Evolutionary conservation across 1,140 invertebrate species (phyloP).

Genomic region (Drosophila bocqueti): DNA sequence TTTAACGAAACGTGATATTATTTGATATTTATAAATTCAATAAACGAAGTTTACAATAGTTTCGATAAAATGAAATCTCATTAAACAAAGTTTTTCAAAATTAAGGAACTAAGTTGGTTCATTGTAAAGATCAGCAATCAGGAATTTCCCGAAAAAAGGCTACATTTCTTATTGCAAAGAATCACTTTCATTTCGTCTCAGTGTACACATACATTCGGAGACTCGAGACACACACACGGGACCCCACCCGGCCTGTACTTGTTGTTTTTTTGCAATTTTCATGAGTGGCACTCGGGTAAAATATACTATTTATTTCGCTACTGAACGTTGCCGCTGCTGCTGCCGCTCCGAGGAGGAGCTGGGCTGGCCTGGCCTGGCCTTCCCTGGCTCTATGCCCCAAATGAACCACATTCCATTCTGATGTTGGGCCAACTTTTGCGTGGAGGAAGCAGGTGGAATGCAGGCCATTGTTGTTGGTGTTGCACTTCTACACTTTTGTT

Average conservation of each 20-base stretch:
- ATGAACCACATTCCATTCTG: slow-evolving; percentile 74
- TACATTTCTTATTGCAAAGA: too few relatives aligned
- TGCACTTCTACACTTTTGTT: slow-evolving; percentile 79
- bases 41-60: too few relatives aligned
- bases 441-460: slow-evolving; percentile 55
- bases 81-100: too few relatives aligned
- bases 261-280: slow-evolving; percentile 82
- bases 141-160: background rate
- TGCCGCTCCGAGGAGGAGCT: slow-evolving; percentile 18
- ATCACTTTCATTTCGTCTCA: background rate
- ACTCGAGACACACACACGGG: slow-evolving; percentile 36
- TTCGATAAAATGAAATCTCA: too few relatives aligned
- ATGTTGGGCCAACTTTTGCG: slow-evolving; percentile 75
- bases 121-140: background rate
- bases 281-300: slow-evolving; percentile 82
- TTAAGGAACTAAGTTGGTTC: background rate
- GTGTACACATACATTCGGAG: slow-evolving; percentile 18
- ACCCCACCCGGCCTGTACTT: slow-evolving; percentile 43
- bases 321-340: slow-evolving; percentile 23
- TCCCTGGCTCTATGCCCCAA: slow-evolving; percentile 55
- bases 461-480: slow-evolving; percentile 65
- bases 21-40: background rate
- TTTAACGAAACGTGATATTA: too few relatives aligned
- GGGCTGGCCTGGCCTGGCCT: background rate
- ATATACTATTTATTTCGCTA: slow-evolving; percentile 83